A percentile compares a stretch with the other conserved stretches of the same genome.
Evolutionary conservation across 1,140 invertebrate genomes (phyloP).

Genomic region (Philopotamus ludificatus): DNA sequence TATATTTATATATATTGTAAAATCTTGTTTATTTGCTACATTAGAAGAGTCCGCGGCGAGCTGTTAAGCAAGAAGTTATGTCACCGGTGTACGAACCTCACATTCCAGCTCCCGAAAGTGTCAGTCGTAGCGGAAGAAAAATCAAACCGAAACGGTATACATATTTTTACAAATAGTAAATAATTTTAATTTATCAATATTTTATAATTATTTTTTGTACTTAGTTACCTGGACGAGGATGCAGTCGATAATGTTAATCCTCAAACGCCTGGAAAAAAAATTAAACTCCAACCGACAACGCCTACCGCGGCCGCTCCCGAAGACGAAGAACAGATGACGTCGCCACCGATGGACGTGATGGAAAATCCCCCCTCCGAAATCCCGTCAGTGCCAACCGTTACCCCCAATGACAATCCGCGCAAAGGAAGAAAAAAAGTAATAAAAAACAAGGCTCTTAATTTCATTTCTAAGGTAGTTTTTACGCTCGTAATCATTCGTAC

Average conservation of each 20-base stretch:
- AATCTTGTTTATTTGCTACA: not conserved
- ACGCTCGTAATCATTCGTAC: too few species aligned
- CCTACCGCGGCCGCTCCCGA: slow-evolving; percentile 46
- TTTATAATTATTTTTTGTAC: not conserved
- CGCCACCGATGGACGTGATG: not conserved
- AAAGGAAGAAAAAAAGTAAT: slow-evolving; percentile 17
- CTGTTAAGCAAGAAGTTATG: slow-evolving; percentile 30
- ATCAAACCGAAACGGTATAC: slow-evolving; percentile 66
- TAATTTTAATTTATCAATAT: not conserved
- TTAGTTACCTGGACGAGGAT: slow-evolving; percentile 51
- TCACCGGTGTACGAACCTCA: slow-evolving; percentile 31
- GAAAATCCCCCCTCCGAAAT: slow-evolving; percentile 4
- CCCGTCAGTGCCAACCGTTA: slow-evolving; percentile 9
- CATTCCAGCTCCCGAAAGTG: slow-evolving; percentile 52
- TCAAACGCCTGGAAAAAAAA: slow-evolving; percentile 43
- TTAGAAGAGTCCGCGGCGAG: slow-evolving; percentile 30
- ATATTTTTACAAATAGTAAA: not conserved
- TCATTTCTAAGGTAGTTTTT: too few species aligned
- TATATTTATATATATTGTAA: slow-evolving; percentile 3
- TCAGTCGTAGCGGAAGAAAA: slow-evolving; percentile 73
- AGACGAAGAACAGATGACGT: slow-evolving; percentile 36
- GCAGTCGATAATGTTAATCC: slow-evolving; percentile 47
- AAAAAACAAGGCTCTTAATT: too few species aligned
- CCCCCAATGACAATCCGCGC: too few species aligned
- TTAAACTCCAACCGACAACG: slow-evolving; percentile 44